Evolutionary conservation across 2,797 vertebrate species (phyloP), one percentile per base, ranked within the genome.

Genomic region (Hipposideros larvatus): DNA sequence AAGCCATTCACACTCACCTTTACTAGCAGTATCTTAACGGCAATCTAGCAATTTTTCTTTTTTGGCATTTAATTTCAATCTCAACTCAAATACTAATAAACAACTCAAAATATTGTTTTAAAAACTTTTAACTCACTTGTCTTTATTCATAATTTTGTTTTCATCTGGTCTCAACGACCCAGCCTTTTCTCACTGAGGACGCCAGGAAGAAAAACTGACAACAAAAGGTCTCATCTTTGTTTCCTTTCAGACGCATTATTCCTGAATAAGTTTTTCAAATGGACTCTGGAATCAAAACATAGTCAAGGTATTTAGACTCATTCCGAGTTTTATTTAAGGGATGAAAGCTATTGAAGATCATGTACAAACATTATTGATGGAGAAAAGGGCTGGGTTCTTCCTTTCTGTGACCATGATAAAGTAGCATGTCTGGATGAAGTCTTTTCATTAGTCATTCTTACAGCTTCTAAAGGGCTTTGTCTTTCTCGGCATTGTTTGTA

Each of bases 81-180:
- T 91, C 82, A 97, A 55, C 93, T 96, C 61, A 48, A 92, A 96
- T 26, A 91, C 88, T 97, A 98, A 98, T 98, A 98, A 98, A 95
- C 63, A 75, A 97, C 92, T 89, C 96, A 91, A 87, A 92, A 97
- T 97, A 79, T 61, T 70, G 43, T 90, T 74, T 93, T 57, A 85
- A 87, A 61, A 46, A 16, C 79, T 73, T 95, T 83, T 65, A 43
- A 90, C 28, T 97, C 14, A 43, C 73, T 88, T 94, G 70, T 97
- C 57, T 96, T 96, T 57, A 78, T 28, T 37, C 31, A 48, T 70
- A 59, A 63, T 46, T 71, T 75, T 75, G 79, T 86, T 85, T 78
- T 51, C 28, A 16, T 19, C 11, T 31, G 26, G 26, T 46, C 74
- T 55, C 21, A 87, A 37, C 8, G 85, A 80, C 15, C 2, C 1